Evolutionary conservation across 1,140 invertebrate genomes (phyloP), one percentile per base, ranked within the genome.

Genomic region (Nasonia vitripennis): DNA sequence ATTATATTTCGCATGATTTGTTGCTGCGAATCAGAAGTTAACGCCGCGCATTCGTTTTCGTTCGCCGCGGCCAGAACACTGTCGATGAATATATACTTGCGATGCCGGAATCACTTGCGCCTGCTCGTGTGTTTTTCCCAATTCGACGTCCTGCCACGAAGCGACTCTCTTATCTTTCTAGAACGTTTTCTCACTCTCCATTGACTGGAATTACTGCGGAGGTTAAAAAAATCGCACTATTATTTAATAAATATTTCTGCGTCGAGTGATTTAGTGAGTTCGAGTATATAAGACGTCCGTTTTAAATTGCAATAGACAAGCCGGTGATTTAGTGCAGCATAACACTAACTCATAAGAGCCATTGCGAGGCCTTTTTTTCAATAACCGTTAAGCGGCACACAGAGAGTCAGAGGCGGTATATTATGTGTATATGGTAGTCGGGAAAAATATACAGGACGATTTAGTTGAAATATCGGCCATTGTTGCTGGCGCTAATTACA

Each of bases 1-100:
- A 75, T 75, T 75, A 37, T 17, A 45, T 75, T 34, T 75, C 34
- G 73, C 73, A 75, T 75, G 73, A 75, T 75, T 75, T 75, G 45
- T 41, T 14, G 20, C 27, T 1, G 2, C 20, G 14, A 71, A 31
- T 71, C 23, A 71, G 55, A 62, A 62, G 17, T 62, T 62, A 62
- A 62, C n/a, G 20, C 51, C 51, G 51, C 14, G 17, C 51, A 55
- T 62, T n/a, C 17, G 20, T 62, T 20, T 62, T 62, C n/a, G 3
- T 51, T 51, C 48, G 11, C 11, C 48, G 12, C 12, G 27, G 27
- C 27, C 27, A 51, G 41, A 45, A 45, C 34, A 37, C 41, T 45
- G 5, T 45, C 41, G 10, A 45, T 45, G 41, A 9, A 45, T 45
- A 45, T 41, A 41, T 45, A 45, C 41, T 45, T 45, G 41, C 41